Evolutionary conservation across 1,140 invertebrate species (phyloP), one percentile per base, ranked within the genome.

Genomic region (Drosophila takahashii): DNA sequence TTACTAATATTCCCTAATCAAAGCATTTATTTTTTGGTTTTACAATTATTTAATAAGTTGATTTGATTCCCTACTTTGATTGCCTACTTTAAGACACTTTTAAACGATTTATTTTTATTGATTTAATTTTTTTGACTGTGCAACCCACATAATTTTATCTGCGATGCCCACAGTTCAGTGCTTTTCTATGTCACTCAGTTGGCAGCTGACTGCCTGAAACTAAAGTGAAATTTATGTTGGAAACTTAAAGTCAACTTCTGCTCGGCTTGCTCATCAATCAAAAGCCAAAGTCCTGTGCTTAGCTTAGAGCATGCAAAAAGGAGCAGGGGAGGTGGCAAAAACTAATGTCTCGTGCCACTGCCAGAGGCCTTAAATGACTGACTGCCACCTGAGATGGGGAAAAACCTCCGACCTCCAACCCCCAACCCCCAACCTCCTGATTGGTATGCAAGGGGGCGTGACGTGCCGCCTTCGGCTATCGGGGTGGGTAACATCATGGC

Each of bases 281-380:
- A 64, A 54, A 60, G 50, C 39, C 75, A 61, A 70, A 77, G 52
- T 69, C 64, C 53, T 53, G 65, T 39, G 64, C 66, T 70, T 70
- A 51, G 54, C 52, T 18, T 18, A 54, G 27, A 45, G 22, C 29
- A 45, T 8, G 34, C 10, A 18, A 27, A 62, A 57, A 57, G 16
- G 54, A 59, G 26, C 15, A 29, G 15, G 13, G 37, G 18, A 60
- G 45, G 34, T 45, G 26, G 26, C 32, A 37, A 37, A 47, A 60
- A 70, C 76, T 84, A 83, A 83, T 83, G 75, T 83, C 74, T 44
- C 64, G 15, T 83, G 79, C 48, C 69, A 74, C 8, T 64, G 75
- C 80, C 76, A 47, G 51, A 58, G 80, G 80, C 62, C 70, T 75
- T 83, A 70, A 83, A 83, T 83, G 79, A 83, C 80, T 79, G 62